Conservation (phyloP, 2,113 vertebrate genomes). For the Paraplagusia blochii region DNA sequence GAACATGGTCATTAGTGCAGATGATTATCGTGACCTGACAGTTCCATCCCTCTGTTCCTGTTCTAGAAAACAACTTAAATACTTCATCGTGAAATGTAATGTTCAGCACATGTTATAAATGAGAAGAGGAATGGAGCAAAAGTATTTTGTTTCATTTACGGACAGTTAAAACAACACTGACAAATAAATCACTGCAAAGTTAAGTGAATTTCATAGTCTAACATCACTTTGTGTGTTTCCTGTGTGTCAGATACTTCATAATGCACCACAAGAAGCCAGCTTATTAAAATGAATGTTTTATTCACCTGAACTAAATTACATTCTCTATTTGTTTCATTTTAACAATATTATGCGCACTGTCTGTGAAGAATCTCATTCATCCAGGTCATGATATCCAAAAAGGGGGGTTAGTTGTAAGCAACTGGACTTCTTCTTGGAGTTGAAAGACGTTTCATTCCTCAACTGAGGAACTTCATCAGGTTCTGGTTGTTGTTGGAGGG, state of each 20-base stretch:
- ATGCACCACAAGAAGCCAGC: constrained; percentile 6
- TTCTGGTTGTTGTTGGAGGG: no score
- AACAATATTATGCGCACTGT: no score
- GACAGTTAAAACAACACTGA: not conserved
- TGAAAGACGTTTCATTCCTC: no score
- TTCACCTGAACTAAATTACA: no score
- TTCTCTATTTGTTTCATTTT: no score
- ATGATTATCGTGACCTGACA: constrained; percentile 31
- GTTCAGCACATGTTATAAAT: no score
- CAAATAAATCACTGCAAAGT: constrained; percentile 35
- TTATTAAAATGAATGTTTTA: not conserved
- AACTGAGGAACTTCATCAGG: no score
- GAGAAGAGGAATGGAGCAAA: constrained; percentile 48
- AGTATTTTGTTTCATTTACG: constrained; percentile 48
- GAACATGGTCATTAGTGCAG: not conserved
- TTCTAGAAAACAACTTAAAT: constrained; percentile 38
- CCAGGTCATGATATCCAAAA: no score
- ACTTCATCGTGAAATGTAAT: constrained; percentile 66
- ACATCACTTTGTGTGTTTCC: constrained; percentile 29
- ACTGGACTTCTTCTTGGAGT: no score
- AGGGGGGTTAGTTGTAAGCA: no score
- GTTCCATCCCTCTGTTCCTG: no score
- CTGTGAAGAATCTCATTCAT: no score
- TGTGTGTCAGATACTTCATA: constrained; percentile 18
- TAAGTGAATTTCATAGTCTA: constrained; percentile 52